phyloP scores from a whole-genome alignment of 2,113 vertebrate species.

The Gnathonemus longibarbis region DNA sequence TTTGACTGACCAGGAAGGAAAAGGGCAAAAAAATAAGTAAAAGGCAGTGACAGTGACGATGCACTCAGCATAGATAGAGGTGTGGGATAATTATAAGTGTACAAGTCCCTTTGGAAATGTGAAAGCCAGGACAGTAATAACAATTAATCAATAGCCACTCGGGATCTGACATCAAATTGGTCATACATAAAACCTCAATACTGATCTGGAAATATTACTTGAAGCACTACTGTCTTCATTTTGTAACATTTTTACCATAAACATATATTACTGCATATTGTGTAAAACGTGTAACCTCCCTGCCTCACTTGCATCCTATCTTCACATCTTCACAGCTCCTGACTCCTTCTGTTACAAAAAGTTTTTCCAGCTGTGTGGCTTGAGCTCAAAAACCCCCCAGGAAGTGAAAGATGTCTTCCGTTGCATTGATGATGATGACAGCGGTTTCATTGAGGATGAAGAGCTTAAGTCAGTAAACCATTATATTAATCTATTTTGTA shows the following conservation, averaged over 20 bases:
- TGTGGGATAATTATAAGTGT: not conserved
- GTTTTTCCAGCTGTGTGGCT: constrained; percentile 88
- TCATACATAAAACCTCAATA: not conserved
- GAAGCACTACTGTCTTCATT: not conserved
- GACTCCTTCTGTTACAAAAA: constrained; percentile 88
- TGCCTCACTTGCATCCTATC: not conserved
- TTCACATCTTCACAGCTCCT: constrained; percentile 66
- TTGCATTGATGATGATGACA: constrained; percentile 83
- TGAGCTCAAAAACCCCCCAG: constrained; percentile 78
- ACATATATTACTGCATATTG: not conserved
- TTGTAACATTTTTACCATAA: not conserved
- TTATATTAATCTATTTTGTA: not conserved
- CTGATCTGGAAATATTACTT: not conserved
- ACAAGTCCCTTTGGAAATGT: not conserved
- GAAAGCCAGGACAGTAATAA: not conserved
- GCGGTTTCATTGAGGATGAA: constrained; percentile 86
- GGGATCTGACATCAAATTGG: not conserved
- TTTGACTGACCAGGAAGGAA: not conserved
- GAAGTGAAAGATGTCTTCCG: constrained; percentile 84
- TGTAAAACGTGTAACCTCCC: not conserved
- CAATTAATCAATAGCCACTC: not conserved
- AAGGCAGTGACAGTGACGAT: not conserved
- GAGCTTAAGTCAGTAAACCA: constrained; percentile 77
- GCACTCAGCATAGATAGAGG: not conserved
- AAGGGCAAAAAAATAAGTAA: not conserved